These are phyloP conservation scores for Sebastes miniatus DNA, from an alignment of 2,797 vertebrate genomes.

Conservation along the genomic window DNA sequence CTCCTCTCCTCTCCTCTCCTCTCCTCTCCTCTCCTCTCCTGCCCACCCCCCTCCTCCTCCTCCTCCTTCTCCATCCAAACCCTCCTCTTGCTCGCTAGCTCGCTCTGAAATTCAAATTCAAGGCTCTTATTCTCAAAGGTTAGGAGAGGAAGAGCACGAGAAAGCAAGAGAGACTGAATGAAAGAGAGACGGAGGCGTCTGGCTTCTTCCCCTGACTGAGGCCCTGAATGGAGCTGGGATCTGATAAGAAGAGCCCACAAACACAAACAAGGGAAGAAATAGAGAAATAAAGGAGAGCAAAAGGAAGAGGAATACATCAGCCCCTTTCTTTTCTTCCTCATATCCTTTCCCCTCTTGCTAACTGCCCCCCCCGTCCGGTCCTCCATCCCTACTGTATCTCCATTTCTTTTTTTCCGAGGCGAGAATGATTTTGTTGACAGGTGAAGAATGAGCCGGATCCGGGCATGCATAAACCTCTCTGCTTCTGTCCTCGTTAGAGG, in stretches of 20 bases:
- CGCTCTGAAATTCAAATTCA: slow-evolving; percentile 84
- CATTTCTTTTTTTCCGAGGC: slow-evolving; percentile 34
- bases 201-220: slow-evolving; percentile 70
- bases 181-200: slow-evolving; percentile 66
- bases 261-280: slow-evolving; percentile 74
- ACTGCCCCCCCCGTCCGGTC: slow-evolving; percentile 11
- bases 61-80: slow-evolving; percentile 31
- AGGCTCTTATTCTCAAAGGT: slow-evolving; percentile 83
- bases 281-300: slow-evolving; percentile 53
- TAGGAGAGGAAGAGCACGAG: slow-evolving; percentile 70
- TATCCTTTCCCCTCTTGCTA: slow-evolving; percentile 17
- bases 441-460: slow-evolving; percentile 63
- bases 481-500: slow-evolving; percentile 57
- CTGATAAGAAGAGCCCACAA: slow-evolving; percentile 77
- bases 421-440: slow-evolving; percentile 70
- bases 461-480: slow-evolving; percentile 53
- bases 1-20: slow-evolving; percentile 1
- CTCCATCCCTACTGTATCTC: slow-evolving; percentile 34
- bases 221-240: slow-evolving; percentile 72
- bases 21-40: slow-evolving; percentile 11
- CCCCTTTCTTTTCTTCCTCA: slow-evolving; percentile 29
- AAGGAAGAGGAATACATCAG: slow-evolving; percentile 57
- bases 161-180: slow-evolving; percentile 69
- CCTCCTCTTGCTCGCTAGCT: slow-evolving; percentile 54
- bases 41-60: slow-evolving; percentile 15